These are phyloP conservation scores for Narcine bancroftii DNA, from an alignment of 2,113 vertebrate species.

Conservation along the genomic window DNA sequence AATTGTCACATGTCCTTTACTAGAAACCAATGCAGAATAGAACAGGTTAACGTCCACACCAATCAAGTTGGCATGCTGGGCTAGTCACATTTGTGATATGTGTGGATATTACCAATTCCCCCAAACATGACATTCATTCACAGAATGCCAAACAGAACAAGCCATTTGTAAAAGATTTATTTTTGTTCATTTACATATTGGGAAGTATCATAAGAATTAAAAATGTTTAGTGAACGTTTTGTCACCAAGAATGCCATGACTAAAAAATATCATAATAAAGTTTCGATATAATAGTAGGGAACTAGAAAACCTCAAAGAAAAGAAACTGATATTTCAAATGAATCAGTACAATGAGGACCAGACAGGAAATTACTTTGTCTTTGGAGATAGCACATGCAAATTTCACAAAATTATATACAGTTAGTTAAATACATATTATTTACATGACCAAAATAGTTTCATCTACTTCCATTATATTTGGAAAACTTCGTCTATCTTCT, in stretches of 20 bases:
- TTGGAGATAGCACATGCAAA: not conserved
- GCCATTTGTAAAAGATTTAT: not conserved
- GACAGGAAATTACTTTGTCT: slow-evolving; percentile 18
- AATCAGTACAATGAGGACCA: not conserved
- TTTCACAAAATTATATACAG: slow-evolving; percentile 16
- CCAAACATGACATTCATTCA: not conserved
- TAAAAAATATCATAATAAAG: not conserved
- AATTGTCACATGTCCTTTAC: not conserved
- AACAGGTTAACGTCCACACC: no score
- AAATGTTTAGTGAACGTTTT: not conserved
- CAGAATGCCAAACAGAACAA: not conserved
- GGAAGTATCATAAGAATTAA: not conserved
- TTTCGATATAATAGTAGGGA: not conserved
- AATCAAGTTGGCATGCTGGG: no score
- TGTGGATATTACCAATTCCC: not conserved
- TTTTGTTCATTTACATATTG: not conserved
- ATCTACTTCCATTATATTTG: not conserved
- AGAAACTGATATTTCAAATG: not conserved
- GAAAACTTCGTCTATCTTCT: not conserved
- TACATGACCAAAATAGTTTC: not conserved
- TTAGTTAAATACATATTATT: slow-evolving; percentile 24
- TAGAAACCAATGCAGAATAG: no score
- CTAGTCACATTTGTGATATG: no score
- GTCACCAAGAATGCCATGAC: not conserved
- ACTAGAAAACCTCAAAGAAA: not conserved